A percentile compares a stretch with the other conserved stretches of the same genome.
phyloP scores from a whole-genome alignment of 2,797 vertebrate genomes.

The Sphenodon punctatus region DNA sequence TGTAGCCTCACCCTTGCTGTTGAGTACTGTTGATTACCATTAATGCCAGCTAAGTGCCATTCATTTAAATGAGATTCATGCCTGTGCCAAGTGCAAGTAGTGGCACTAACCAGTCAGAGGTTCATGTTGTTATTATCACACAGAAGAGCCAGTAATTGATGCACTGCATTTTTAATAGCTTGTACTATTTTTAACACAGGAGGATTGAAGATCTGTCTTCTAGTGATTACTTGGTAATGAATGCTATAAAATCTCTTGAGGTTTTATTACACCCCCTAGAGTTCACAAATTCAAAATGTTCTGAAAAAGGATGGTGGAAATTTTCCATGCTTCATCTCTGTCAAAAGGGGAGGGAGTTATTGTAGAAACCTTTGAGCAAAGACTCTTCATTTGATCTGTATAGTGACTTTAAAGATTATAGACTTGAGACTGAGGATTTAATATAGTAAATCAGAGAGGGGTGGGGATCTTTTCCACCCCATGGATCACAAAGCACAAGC shows the following conservation, averaged over 20 bases:
- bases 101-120: no score
- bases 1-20: no score
- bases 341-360: neutral
- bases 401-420: neutral
- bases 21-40: no score
- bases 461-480: neutral
- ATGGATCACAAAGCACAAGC: no score
- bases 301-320: neutral
- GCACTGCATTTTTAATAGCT: conserved; percentile 33
- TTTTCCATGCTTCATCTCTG: conserved; percentile 15
- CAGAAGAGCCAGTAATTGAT: neutral
- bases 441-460: neutral
- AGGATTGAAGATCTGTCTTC: conserved; percentile 16
- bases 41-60: no score
- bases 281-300: conserved; percentile 26
- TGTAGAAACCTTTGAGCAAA: conserved; percentile 4
- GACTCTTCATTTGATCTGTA: conserved; percentile 24
- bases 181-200: conserved; percentile 21
- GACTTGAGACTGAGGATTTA: conserved; percentile 27
- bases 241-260: neutral
- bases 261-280: neutral
- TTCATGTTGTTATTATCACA: no score
- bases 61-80: no score
- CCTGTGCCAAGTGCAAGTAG: no score
- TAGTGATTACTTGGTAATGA: conserved; percentile 6